Evolutionary conservation across 2,888 invertebrate species (phyloP), one percentile per base, ranked within the genome.

Genomic region (Uloborus plumipes): DNA sequence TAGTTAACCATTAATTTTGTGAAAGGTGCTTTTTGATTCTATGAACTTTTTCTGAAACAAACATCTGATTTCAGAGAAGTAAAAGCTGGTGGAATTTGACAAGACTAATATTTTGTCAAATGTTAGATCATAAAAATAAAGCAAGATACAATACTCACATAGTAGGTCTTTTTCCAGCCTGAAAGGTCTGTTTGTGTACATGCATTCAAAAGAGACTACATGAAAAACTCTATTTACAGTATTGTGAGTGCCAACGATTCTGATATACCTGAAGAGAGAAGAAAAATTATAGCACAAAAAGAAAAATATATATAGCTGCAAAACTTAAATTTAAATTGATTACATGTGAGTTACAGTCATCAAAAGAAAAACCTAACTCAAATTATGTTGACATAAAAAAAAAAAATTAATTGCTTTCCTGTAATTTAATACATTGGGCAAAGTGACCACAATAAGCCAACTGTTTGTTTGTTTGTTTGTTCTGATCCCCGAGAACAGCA

Each of bases 151-250:
- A 67, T 31, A 88, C 89, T 88, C 88, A 92, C 92, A 91, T 70
- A 92, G 88, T 22, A 92, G 88, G 39, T 95, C 96, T 87, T 93
- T 92, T 50, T 92, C 89, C 85, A 97, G 91, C 87, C 93, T 92
- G 86, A 95, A 94, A 86, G 93, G 91, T 84, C 93, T 93, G 73
- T 92, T 91, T 59, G 94, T 94, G 89, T 93, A 97, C 91, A 93
- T 92, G 82, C 97, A 97, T 90, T 99, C 97, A 87, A 99, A 92
- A 1, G 94, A 93, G 20, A 98, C 97, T 73, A 96, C 92, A 91
- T 99, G 98, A 89, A 99, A 99, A 85, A 89, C 98, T 93, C 98
- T 98, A 89, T 99, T 98, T 0, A 97, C 98, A 14, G 99, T 97
- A 89, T 99, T 99, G 87, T 94, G 94, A 0, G 98, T 98, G 84